Percentiles rank a stretch among this genome's conserved stretches.
These are phyloP conservation scores for Pseudopleuronectes americanus DNA, from an alignment of 2,797 vertebrate species.

Conservation along the genomic window DNA sequence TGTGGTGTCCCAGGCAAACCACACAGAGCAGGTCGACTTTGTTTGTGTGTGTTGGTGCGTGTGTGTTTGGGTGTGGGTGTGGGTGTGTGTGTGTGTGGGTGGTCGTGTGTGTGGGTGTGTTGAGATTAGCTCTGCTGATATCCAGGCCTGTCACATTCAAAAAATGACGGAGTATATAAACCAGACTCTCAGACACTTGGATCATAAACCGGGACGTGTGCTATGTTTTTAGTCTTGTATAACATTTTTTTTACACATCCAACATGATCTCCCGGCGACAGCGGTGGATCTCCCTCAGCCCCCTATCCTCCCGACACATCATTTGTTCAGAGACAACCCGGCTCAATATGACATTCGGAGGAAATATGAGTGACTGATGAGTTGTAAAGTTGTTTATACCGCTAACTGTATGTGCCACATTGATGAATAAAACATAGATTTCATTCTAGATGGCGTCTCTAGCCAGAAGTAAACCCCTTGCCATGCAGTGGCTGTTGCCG, in stretches of 20 bases:
- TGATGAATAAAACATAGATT: conserved; percentile 65
- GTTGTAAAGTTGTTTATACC: conserved; percentile 41
- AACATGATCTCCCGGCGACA: conserved; percentile 20
- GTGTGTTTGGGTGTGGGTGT: conserved; percentile 3
- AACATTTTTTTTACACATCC: conserved; percentile 25
- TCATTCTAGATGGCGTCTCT: conserved; percentile 34
- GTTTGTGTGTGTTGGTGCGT: conserved; percentile 6
- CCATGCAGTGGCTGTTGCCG: conserved; percentile 53
- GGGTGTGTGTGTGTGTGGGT: background rate
- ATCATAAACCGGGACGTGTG: conserved; percentile 20
- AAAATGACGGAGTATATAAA: conserved; percentile 15
- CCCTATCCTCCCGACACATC: background rate
- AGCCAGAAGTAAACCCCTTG: conserved; percentile 59
- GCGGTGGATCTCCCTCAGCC: conserved; percentile 25
- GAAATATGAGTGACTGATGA: conserved; percentile 41
- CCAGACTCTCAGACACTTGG: conserved; percentile 19
- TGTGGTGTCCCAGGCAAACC: conserved; percentile 1
- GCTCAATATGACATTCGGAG: conserved; percentile 46
- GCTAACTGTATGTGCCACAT: conserved; percentile 34
- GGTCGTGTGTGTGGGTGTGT: background rate
- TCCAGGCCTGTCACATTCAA: conserved; percentile 22
- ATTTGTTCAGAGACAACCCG: conserved; percentile 41
- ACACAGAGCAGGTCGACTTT: background rate
- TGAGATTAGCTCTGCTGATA: conserved; percentile 17
- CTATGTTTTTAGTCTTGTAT: conserved; percentile 28